Base-by-base conservation (phyloP, 2,888 invertebrate genomes). In the Anagyrus pseudococci region DNA sequence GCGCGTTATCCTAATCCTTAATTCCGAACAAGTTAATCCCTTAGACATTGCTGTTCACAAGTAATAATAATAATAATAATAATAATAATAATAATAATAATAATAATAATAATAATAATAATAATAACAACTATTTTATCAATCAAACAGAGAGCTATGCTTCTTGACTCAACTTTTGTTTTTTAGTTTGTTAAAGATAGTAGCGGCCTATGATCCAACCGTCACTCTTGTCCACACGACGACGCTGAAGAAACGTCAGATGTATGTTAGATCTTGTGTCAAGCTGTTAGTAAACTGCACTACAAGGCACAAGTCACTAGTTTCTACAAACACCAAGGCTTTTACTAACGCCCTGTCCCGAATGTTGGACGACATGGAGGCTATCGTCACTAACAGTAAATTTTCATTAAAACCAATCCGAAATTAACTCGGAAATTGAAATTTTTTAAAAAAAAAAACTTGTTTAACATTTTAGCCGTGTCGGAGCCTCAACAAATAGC, bases 11-110 rank as follows among this genome's bases (percentile, higher is more conserved):
- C 81, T 91, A 54, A 70, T 71, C 54, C 64, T 81, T 6, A 74
- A 73, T 25, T 73, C 71, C 33, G 78, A 80, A 19, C 78, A 81
- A 54, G 83, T 81, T 61, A 82, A 85, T 69, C 84, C 85, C 64
- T 82, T 87, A 52, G 88, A 89, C 73, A 81, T 82, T 52, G 84
- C 86, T 44, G 82, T 87, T 25, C 81, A 88, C 61, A 85, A 85
- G 88, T 88, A 77, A 71, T n/a, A n/a, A n/a, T n/a, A n/a, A n/a
- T n/a, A n/a, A n/a, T n/a, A n/a, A n/a, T n/a, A n/a, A n/a, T n/a
- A n/a, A n/a, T n/a, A n/a, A n/a, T n/a, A n/a, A n/a, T n/a, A n/a
- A n/a, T n/a, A n/a, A n/a, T n/a, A n/a, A n/a, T n/a, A n/a, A n/a
- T n/a, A n/a, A n/a, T n/a, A n/a, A n/a, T n/a, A n/a, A n/a, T n/a